A percentile compares a stretch with the other conserved stretches of the same genome.
Evolutionary conservation across 2,113 vertebrate genomes (phyloP).

Genomic region (Suricata suricatta): DNA sequence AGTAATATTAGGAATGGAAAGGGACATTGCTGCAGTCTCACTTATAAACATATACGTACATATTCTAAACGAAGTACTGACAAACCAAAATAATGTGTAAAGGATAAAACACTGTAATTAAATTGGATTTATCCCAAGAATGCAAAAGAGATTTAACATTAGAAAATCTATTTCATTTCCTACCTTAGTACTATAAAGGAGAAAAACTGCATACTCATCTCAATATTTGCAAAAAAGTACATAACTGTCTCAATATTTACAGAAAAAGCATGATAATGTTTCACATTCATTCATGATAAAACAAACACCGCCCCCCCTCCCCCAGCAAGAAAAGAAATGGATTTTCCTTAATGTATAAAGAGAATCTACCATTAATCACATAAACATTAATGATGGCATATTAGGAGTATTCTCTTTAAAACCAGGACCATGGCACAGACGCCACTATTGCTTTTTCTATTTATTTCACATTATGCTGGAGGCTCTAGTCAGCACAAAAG

Average conservation of each 20-base stretch:
- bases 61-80: neutral
- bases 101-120: neutral
- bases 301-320: neutral
- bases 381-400: neutral
- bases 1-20: slow-evolving; percentile 3
- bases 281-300: neutral
- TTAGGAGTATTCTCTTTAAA: neutral
- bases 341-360: neutral
- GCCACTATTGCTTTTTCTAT: neutral
- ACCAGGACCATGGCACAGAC: neutral
- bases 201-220: neutral
- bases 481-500: neutral
- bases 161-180: neutral
- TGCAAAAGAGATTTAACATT: neutral
- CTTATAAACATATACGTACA: neutral
- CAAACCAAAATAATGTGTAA: neutral
- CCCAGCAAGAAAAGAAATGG: neutral
- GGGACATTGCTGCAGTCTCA: neutral
- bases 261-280: neutral
- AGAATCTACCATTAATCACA: neutral
- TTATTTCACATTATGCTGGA: neutral
- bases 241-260: neutral
- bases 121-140: neutral
- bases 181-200: neutral
- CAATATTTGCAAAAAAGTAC: neutral